Percentiles rank a stretch among this genome's conserved stretches.
phyloP scores from a whole-genome alignment of 1,140 invertebrate species.

The Cyrtorhinus lividipennis region DNA sequence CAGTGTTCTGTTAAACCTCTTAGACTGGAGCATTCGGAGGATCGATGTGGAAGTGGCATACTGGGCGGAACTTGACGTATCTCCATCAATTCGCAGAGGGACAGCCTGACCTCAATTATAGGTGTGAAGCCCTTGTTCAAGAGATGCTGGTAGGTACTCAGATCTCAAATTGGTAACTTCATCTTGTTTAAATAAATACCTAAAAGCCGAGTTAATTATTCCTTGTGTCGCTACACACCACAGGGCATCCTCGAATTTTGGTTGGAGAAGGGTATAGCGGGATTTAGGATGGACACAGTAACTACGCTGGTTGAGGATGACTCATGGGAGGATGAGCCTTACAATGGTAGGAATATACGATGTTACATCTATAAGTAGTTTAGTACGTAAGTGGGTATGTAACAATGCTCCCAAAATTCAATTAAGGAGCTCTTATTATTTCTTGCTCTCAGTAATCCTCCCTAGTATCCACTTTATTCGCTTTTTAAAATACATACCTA shows the following conservation, averaged over 20 bases:
- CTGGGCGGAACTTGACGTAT: conserved; percentile 50
- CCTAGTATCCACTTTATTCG: neutral
- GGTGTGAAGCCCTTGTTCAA: neutral
- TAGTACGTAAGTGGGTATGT: neutral
- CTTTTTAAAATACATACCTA: neutral
- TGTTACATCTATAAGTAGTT: neutral
- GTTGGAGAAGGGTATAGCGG: conserved; percentile 50
- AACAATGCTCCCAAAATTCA: neutral
- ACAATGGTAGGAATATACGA: neutral
- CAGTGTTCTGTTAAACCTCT: neutral
- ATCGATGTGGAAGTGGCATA: conserved; percentile 53
- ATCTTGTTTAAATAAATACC: neutral
- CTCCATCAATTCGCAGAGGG: conserved; percentile 51
- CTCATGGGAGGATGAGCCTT: conserved; percentile 30
- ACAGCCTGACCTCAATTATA: conserved; percentile 58
- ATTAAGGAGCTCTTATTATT: neutral
- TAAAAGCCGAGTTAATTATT: neutral
- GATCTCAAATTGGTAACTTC: neutral
- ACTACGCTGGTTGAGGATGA: conserved; percentile 33
- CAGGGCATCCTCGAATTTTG: conserved; percentile 40
- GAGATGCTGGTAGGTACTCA: conserved; percentile 26
- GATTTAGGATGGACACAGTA: conserved; percentile 49
- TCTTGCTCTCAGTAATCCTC: neutral
- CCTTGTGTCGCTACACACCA: no score
- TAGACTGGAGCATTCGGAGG: conserved; percentile 51